These are phyloP conservation scores for Sigmodon hispidus DNA, from an alignment of 2,113 vertebrate genomes.

Conservation along the genomic window DNA sequence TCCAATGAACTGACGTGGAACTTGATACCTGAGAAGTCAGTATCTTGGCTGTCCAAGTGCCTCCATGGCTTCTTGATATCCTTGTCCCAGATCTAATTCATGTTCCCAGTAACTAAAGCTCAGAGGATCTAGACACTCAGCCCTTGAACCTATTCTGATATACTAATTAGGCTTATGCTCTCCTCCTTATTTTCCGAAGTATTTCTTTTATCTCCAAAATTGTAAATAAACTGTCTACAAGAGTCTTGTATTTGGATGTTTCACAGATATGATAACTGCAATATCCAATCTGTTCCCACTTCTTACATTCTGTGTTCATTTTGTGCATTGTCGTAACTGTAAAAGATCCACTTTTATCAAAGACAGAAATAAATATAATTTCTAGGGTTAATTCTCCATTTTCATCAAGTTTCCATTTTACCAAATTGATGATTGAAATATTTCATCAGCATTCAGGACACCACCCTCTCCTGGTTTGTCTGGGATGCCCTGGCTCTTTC, in stretches of 20 bases:
- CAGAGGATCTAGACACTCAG: neutral
- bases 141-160: neutral
- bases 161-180: neutral
- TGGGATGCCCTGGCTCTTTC: neutral
- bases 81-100: neutral
- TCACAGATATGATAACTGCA: neutral
- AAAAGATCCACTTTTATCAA: neutral
- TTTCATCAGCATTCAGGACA: neutral
- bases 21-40: neutral
- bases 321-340: neutral
- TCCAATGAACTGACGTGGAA: neutral
- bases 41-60: neutral
- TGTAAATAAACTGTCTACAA: neutral
- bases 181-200: neutral
- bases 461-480: neutral
- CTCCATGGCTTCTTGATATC: neutral
- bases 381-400: neutral
- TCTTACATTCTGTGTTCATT: neutral
- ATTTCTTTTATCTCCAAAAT: neutral
- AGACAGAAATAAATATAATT: neutral
- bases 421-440: neutral
- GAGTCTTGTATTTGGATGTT: neutral
- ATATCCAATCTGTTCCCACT: neutral
- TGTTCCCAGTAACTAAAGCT: neutral
- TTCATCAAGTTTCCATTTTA: constrained; percentile 7